Percentiles rank a stretch among this genome's conserved stretches.
These are phyloP conservation scores for Spodoptera littoralis DNA, from an alignment of 2,888 invertebrate species.

Conservation along the genomic window DNA sequence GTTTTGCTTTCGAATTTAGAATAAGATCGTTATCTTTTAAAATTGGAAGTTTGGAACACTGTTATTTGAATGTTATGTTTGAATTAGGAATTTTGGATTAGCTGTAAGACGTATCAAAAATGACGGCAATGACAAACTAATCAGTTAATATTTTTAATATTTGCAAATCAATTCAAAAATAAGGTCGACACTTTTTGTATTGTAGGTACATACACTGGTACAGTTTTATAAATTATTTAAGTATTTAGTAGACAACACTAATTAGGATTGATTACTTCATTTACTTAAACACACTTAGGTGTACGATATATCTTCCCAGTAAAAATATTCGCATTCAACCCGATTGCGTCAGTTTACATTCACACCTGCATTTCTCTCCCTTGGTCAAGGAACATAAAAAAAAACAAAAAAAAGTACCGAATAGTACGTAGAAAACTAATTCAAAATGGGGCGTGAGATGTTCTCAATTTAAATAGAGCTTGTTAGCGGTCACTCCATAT, in stretches of 20 bases:
- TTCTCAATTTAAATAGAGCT: constrained; percentile 64
- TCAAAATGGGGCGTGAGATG: constrained; percentile 70
- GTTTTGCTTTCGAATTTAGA: constrained; percentile 75
- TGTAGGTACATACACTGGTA: too few relatives aligned
- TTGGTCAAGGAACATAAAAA: constrained; percentile 24
- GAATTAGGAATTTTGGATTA: constrained; percentile 41
- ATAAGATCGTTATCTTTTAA: constrained; percentile 68
- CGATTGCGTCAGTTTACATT: background rate
- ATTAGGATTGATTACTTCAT: too few relatives aligned
- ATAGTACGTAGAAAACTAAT: constrained; percentile 4
- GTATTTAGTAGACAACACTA: too few relatives aligned
- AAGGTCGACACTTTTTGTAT: too few relatives aligned
- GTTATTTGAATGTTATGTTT: constrained; percentile 23
- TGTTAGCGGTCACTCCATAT: constrained; percentile 75
- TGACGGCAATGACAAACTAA: background rate
- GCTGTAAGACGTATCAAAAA: background rate
- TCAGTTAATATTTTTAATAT: too few relatives aligned
- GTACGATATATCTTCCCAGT: too few relatives aligned
- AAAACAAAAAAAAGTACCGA: constrained; percentile 10
- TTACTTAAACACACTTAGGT: too few relatives aligned
- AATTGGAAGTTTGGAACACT: constrained; percentile 45
- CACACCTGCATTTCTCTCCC: constrained; percentile 26
- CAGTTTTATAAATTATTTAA: too few relatives aligned
- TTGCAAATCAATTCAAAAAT: too few relatives aligned
- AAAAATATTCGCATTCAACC: background rate